These are phyloP conservation scores for Sebastes oblongus DNA, from an alignment of 2,797 vertebrate genomes.

Conservation along the genomic window DNA sequence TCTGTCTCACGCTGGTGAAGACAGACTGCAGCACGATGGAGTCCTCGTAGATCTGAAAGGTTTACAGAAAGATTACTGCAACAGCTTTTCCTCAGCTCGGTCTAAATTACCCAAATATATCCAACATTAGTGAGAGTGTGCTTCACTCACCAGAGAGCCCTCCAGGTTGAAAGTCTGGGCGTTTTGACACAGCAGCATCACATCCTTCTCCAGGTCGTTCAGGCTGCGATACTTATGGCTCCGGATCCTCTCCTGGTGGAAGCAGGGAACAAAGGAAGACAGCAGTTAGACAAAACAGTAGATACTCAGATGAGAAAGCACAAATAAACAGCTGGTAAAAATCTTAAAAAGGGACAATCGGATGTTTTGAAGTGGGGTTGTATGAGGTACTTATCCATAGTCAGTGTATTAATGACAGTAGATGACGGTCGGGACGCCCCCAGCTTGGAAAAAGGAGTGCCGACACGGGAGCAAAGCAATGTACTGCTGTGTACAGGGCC, in stretches of 20 bases:
- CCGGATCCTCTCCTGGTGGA: conserved; percentile 90
- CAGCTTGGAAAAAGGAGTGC: too few relatives aligned
- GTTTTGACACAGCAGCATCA: conserved; percentile 96
- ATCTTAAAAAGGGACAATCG: not conserved
- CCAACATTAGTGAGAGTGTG: not conserved
- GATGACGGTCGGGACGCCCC: not conserved
- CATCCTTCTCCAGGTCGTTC: conserved; percentile 95
- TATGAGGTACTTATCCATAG: not conserved
- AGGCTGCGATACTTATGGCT: conserved; percentile 97
- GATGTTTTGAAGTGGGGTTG: not conserved
- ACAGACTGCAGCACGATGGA: conserved; percentile 97
- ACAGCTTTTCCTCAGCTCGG: not conserved
- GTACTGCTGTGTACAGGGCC: too few relatives aligned
- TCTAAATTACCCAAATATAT: not conserved
- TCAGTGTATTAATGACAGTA: not conserved
- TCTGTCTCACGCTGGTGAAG: conserved; percentile 96
- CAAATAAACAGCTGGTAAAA: not conserved
- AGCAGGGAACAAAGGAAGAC: not conserved
- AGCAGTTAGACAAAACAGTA: not conserved
- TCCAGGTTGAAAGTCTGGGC: conserved; percentile 98
- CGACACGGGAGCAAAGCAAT: too few relatives aligned
- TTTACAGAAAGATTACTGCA: not conserved
- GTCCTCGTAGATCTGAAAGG: conserved; percentile 92
- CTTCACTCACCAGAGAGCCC: conserved; percentile 89
- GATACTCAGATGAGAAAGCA: not conserved